Evolutionary conservation across 2,888 invertebrate genomes (phyloP), one percentile per base, ranked within the genome.

Genomic region (Dicroscelio sp.): DNA sequence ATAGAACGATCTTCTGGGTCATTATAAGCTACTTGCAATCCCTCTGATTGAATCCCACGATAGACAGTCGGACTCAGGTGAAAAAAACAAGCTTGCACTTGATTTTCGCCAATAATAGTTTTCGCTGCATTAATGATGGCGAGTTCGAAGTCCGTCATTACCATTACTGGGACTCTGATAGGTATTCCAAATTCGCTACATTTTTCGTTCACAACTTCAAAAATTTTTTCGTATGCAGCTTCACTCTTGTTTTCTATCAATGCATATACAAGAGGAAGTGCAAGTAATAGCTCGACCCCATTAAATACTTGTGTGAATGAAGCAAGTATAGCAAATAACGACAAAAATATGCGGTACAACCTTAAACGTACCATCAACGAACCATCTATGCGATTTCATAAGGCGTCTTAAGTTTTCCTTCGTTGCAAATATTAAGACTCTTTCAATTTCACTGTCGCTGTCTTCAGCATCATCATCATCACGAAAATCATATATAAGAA

Each of bases 151-250:
- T 71, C 71, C 6, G 48, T 43, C 71, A 71, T 71, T 10, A 71
- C 43, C 1, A 23, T 10, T 1, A 25, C 23, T 27, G 71, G 43
- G 14, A 38, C 25, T 27, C 17, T 43, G 6, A 8, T 6, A 25
- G 25, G 43, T 27, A 71, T 43, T 4, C 43, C 27, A 27, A 43
- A 43, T 25, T 27, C 43, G 10, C 43, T 10, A 71, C 71, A 43
- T 71, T 38, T 27, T 20, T 25, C 27, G 25, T 25, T 71, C 14
- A 71, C 14, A 25, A 71, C 48, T 71, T 71, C 14, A 27, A 71
- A 71, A 23, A 71, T 20, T 71, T 71, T 71, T 71, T 23, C 27
- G 71, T 71, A 71, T 6, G 71, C 43, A 4, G n/a, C 71, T 71
- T 71, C 33, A 33, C 17, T 71, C n/a, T 71, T 71, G 25, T 23